Percentiles rank a stretch among this genome's conserved stretches.
phyloP scores from a whole-genome alignment of 2,113 vertebrate species.

The Erinaceus europaeus region DNA sequence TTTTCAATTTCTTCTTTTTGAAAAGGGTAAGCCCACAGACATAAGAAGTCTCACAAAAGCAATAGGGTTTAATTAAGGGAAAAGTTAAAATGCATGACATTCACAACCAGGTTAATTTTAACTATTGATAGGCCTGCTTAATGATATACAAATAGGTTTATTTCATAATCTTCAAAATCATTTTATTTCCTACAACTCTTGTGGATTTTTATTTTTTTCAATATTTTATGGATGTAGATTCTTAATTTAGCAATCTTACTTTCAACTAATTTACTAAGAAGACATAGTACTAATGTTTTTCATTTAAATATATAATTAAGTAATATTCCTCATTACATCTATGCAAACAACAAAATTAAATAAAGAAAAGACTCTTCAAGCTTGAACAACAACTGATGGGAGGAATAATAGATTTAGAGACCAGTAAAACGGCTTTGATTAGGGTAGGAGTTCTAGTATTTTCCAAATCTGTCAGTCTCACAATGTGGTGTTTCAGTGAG shows the following conservation, averaged over 20 bases:
- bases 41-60: not conserved
- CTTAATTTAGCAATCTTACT: not conserved
- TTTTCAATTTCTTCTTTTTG: not conserved
- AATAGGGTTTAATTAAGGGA: not conserved
- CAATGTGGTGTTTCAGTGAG: conserved; percentile 59
- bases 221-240: not conserved
- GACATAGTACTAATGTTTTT: not conserved
- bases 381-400: conserved; percentile 33
- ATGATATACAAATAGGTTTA: too few species aligned
- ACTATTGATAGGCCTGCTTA: too few species aligned
- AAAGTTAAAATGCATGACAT: not conserved
- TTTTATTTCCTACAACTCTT: not conserved
- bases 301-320: not conserved
- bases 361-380: conserved; percentile 37
- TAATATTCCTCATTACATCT: conserved; percentile 4
- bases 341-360: conserved; percentile 46
- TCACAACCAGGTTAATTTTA: not conserved
- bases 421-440: conserved; percentile 63
- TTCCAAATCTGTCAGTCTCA: conserved; percentile 64
- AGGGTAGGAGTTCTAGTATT: conserved; percentile 46
- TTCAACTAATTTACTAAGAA: conserved; percentile 23
- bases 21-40: not conserved
- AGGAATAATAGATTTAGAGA: conserved; percentile 48
- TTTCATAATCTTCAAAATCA: not conserved
- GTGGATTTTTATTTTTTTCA: not conserved